These are phyloP conservation scores for Griposia aprilina DNA, from an alignment of 2,888 invertebrate species.

Conservation along the genomic window DNA sequence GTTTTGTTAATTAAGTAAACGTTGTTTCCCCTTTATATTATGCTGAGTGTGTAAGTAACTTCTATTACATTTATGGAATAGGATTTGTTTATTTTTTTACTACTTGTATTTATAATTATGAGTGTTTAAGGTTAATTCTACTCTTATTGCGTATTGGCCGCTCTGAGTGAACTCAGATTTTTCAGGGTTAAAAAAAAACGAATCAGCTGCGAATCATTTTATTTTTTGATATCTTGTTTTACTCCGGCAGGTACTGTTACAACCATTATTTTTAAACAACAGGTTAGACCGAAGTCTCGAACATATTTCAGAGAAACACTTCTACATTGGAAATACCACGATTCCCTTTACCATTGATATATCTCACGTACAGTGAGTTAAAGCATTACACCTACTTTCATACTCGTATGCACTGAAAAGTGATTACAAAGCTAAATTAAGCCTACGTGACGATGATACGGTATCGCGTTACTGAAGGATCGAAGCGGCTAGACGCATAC, in stretches of 20 bases:
- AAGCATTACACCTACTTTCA: no score
- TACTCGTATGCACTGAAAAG: not conserved
- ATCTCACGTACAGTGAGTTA: not conserved
- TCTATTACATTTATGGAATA: not conserved
- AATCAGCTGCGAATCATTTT: no score
- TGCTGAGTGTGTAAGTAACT: not conserved
- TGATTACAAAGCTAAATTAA: constrained; percentile 38
- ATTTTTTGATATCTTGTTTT: not conserved
- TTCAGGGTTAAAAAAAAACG: no score
- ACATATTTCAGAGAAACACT: not conserved
- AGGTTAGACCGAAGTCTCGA: not conserved
- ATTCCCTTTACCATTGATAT: not conserved
- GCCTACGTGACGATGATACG: constrained; percentile 45
- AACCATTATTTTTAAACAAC: not conserved
- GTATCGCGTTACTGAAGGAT: constrained; percentile 71
- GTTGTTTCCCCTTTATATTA: constrained; percentile 2
- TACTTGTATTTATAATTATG: not conserved
- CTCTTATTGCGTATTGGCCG: not conserved
- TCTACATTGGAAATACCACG: not conserved
- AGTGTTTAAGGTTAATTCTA: not conserved
- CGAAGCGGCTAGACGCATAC: constrained; percentile 87
- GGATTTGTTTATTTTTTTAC: not conserved
- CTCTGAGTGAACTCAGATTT: not conserved
- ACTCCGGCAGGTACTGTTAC: not conserved
- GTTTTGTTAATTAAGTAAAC: constrained; percentile 41